Base-by-base conservation (phyloP, 1,140 invertebrate genomes). In the Ips typographus region DNA sequence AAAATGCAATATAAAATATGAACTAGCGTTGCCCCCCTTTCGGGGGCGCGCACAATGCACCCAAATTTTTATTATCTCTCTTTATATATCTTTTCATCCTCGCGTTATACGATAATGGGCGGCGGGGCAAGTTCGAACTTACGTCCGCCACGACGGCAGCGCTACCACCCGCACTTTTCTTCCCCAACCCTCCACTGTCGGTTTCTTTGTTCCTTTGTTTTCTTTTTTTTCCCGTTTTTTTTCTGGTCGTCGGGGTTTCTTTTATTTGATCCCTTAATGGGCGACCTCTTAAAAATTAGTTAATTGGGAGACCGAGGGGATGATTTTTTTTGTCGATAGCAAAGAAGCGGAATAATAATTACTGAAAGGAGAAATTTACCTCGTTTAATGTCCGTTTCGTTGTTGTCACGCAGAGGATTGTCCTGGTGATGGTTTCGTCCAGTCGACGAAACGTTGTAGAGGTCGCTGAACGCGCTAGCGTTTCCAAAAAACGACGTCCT, bases 381-480 rank as follows among this genome's bases (percentile, higher is more conserved):
- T 60, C 78, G 68, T 66, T 80, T 80, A 41, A 77, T 73, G 55
- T 80, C 78, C 22, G 65, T 63, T 43, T 78, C 77, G 56, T 64
- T 69, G 70, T 72, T 73, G 52, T 75, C 71, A 5, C 77, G 73
- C 47, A 76, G 73, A 52, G 73, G 65, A 71, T 66, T 73, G 51
- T 77, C 74, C 67, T 70, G 65, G 56, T 55, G 55, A 60, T 52
- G 52, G 22, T 70, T 72, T 64, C 76, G 73, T 44, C 76, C 74
- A 37, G 79, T 78, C 44, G 82, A 80, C 3, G 78, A 75, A 7
- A 76, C 83, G 42, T 82, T 82, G 72, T 85, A 86, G 56, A 86
- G 82, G 70, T 86, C 85, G 76, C 85, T 85, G 77, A 86, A 86
- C 0, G 85, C 85, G 22, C 84, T 85, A 38, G 84, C 82, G 0